Base-by-base conservation (phyloP, 2,888 invertebrate genomes). In the Cordilura impudica region DNA sequence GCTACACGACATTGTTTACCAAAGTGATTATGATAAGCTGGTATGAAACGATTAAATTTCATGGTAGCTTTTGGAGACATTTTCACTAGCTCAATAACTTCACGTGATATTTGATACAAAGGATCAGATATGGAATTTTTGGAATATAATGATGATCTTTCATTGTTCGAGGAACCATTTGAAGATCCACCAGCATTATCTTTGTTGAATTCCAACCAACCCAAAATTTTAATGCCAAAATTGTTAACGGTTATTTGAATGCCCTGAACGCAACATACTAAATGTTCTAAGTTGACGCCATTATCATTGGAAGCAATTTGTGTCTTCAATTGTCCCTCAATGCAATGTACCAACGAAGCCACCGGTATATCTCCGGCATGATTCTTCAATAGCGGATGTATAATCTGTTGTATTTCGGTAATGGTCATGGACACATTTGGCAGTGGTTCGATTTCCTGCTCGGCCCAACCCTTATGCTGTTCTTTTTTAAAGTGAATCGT, bases 21-120 rank as follows among this genome's bases (percentile, higher is more conserved):
- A 89, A 98, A 98, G 89, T 98, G 98, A 90, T 97, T 97, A 88
- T 98, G 98, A 90, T 98, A 98, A 1, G 97, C 95, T 2, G 98
- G 98, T 84, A 98, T 97, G 82, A 98, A 95, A 85, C 96, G 95
- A 89, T 91, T 93, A 88, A 96, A 94, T 3, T 94, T 93, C 90
- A 98, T 93, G 71, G 95, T 94, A 85, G 96, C 95, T 81, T 94
- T 93, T 0, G 96, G 94, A 19, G 94, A 94, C 60, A 94, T 95
- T 85, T 95, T 95, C 75, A 97, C 91, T 73, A 97, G 90, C 87
- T 97, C 97, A 0, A 96, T 93, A 18, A 97, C 91, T 89, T 98
- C 98, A 1, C 97, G 93, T 80, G 97, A 95, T 83, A 98, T 94
- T 85, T 96, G 92, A 66, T 93, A 93, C 79, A 90, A 83, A 0